phyloP scores from a whole-genome alignment of 2,888 invertebrate species.

The Acanthosepion lycidas region DNA sequence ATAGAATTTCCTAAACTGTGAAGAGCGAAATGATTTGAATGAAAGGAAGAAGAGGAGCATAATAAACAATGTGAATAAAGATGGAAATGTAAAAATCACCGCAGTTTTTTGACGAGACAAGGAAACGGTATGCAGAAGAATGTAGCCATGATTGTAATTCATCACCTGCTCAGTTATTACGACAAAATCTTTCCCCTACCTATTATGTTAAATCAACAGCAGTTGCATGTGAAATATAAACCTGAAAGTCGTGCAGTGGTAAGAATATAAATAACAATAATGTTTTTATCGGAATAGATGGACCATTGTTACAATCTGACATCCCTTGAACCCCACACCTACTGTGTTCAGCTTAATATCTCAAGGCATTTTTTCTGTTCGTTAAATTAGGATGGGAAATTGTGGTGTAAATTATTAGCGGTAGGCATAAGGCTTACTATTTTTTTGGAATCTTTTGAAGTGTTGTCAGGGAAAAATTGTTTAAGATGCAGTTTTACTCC shows the following conservation, averaged over 20 bases:
- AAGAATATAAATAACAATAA: slow-evolving; percentile 10
- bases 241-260: neutral
- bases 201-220: neutral
- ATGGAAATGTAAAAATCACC: no score
- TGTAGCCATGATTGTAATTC: neutral
- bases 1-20: no score
- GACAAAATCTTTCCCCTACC: neutral
- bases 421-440: neutral
- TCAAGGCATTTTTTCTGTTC: neutral
- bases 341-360: neutral
- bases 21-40: no score
- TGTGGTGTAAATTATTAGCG: neutral
- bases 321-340: neutral
- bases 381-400: neutral
- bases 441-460: no score
- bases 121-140: neutral
- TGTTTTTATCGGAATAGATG: neutral
- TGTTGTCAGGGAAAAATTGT: neutral
- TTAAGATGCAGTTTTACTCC: no score
- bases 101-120: neutral
- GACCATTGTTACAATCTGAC: neutral
- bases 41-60: no score
- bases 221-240: neutral
- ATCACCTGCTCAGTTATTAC: neutral
- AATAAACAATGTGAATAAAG: no score